Evolutionary conservation across 2,113 vertebrate species (phyloP).

Genomic region (Larimichthys crocea): DNA sequence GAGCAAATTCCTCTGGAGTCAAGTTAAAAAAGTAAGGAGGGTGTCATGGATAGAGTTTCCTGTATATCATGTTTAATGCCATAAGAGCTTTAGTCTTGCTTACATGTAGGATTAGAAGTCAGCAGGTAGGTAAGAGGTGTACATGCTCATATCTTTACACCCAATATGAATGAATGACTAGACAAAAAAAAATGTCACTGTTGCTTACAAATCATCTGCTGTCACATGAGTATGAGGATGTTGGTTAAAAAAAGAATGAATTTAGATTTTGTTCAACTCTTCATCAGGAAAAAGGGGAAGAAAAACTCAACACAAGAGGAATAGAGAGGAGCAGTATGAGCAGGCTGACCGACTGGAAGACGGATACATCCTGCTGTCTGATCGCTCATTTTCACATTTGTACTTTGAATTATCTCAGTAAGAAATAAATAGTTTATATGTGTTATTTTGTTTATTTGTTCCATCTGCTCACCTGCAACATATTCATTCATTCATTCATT

Average conservation of each 20-base stretch:
- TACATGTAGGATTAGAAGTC: background rate
- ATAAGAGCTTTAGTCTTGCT: background rate
- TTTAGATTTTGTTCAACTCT: background rate
- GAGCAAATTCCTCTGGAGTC: conserved; percentile 28
- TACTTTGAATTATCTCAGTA: conserved; percentile 43
- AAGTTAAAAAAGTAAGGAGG: conserved; percentile 60
- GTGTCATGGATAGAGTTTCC: background rate
- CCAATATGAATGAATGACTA: background rate
- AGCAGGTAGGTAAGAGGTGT: background rate
- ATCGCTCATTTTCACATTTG: conserved; percentile 11
- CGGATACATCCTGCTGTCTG: background rate
- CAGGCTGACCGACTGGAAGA: background rate
- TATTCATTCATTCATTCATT: no score
- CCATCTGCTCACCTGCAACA: background rate
- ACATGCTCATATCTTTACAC: background rate
- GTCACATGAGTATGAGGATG: background rate
- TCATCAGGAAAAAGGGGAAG: conserved; percentile 59
- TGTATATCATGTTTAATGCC: background rate
- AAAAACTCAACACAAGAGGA: conserved; percentile 34
- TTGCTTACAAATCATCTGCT: background rate
- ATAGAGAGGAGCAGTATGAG: background rate
- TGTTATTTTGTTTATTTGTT: background rate
- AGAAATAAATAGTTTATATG: conserved; percentile 56
- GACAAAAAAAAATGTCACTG: background rate
- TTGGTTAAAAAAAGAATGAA: background rate